phyloP scores from a whole-genome alignment of 2,888 invertebrate genomes.

The Cheilosia vernalis region DNA sequence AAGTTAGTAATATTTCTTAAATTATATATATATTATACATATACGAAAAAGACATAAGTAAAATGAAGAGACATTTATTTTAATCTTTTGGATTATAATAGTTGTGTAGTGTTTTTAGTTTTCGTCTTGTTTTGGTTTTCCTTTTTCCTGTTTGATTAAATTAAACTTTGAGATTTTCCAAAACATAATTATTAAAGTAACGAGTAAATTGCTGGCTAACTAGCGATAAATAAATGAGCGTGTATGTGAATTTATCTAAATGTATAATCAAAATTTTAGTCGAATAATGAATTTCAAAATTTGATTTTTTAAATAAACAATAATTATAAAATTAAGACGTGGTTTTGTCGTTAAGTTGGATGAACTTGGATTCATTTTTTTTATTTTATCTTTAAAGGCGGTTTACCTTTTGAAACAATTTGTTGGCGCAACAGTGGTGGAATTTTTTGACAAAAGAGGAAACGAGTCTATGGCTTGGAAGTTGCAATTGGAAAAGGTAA shows the following conservation, averaged over 20 bases:
- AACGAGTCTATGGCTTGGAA: too few relatives aligned
- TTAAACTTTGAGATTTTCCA: slow-evolving; percentile 39
- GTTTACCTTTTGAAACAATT: too few relatives aligned
- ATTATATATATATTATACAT: slow-evolving; percentile 49
- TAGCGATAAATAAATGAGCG: slow-evolving; percentile 12
- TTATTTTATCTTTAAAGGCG: too few relatives aligned
- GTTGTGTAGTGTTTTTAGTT: slow-evolving; percentile 12
- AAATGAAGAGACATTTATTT: slow-evolving; percentile 17
- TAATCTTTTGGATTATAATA: slow-evolving; percentile 7
- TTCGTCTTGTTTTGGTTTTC: neutral
- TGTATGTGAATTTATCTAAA: slow-evolving; percentile 59
- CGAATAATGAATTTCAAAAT: slow-evolving; percentile 68
- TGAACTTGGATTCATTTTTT: neutral
- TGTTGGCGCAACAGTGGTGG: too few relatives aligned
- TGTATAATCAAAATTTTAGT: slow-evolving; percentile 71
- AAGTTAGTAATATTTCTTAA: slow-evolving; percentile 55
- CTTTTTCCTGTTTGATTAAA: slow-evolving; percentile 37
- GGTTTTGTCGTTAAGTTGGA: neutral
- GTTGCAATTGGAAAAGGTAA: too few relatives aligned
- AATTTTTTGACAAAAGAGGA: too few relatives aligned
- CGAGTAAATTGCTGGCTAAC: slow-evolving; percentile 33
- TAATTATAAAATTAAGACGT: slow-evolving; percentile 22
- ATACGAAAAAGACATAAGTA: slow-evolving; percentile 17
- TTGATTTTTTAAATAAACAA: slow-evolving; percentile 68
- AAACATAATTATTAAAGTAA: slow-evolving; percentile 13